Base-by-base conservation (phyloP, 2,888 invertebrate genomes). In the Neoascia interrupta region DNA sequence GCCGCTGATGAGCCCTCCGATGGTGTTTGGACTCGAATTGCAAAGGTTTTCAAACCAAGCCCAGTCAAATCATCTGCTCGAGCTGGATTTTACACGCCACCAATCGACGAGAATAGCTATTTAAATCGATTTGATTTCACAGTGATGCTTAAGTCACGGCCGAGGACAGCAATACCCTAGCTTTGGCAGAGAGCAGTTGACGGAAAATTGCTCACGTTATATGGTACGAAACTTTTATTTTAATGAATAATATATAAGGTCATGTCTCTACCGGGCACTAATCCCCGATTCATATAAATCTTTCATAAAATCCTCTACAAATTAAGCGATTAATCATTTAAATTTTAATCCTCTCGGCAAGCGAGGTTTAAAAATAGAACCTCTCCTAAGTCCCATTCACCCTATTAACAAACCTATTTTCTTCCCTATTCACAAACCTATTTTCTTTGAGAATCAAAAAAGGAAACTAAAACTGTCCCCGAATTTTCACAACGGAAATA, bases 41-140 rank as follows among this genome's bases (percentile, higher is more conserved):
- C 47, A 6, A 60, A 39, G 13, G 16, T 53, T 8, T 64, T 81
- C 11, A 54, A 63, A 19, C 51, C 72, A 1, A 76, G 15, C 16
- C 43, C 81, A 5, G 64, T 34, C 26, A 74, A 68, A 18, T 72
- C 79, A 6, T 81, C 81, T 11, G 73, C 75, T 36, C 53, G 64
- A 60, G 60, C 64, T 49, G 82, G 82, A 26, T 82, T 82, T 39
- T 81, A 82, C 74, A 82, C 82, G 21, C 82, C 82, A 23, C 82
- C 82, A 19, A 56, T 81, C 13, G 74, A 81, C 63, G 81, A 82
- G n/a, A 54, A 37, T 5, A 54, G 47, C 26, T 69, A 61, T 21
- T 56, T 61, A 13, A 75, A 61, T 36, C 61, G 66, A 11, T 73
- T 73, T 21, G 73, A 64, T 19, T 58, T 73, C 8, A 64, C 64